Evolutionary conservation across 2,888 invertebrate genomes (phyloP).

Genomic region (Chironomus riparius): DNA sequence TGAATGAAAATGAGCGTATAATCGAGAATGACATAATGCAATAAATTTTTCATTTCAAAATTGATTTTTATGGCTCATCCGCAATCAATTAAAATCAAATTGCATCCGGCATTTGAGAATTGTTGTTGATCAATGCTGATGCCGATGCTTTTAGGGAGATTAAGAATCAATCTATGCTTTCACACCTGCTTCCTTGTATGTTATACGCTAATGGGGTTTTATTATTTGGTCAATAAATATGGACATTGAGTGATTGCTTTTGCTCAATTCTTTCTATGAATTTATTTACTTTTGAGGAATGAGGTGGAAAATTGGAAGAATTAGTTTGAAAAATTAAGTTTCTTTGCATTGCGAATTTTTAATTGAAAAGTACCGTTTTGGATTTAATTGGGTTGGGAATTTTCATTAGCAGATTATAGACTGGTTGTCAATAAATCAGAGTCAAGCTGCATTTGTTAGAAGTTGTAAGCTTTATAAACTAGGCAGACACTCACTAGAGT

Average conservation of each 20-base stretch:
- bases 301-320: too few relatives aligned
- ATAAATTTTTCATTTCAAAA: not conserved
- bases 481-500: too few relatives aligned
- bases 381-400: too few relatives aligned
- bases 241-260: not conserved
- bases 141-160: too few relatives aligned
- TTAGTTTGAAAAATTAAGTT: too few relatives aligned
- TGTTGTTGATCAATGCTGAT: too few relatives aligned
- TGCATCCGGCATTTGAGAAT: not conserved
- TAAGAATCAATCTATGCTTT: not conserved
- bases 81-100: constrained; percentile 2
- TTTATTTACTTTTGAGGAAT: not conserved
- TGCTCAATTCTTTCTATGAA: not conserved
- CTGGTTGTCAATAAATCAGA: too few relatives aligned
- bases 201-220: not conserved
- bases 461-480: too few relatives aligned
- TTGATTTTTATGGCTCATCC: not conserved
- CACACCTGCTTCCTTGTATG: not conserved
- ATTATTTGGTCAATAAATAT: not conserved
- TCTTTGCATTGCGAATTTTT: too few relatives aligned
- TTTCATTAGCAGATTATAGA: too few relatives aligned
- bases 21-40: not conserved
- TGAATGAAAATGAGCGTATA: not conserved
- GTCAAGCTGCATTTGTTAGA: too few relatives aligned
- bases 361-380: too few relatives aligned